Evolutionary conservation across 2,797 vertebrate species (phyloP), one percentile per base, ranked within the genome.

Genomic region (Pseudotriccus pelzelni): DNA sequence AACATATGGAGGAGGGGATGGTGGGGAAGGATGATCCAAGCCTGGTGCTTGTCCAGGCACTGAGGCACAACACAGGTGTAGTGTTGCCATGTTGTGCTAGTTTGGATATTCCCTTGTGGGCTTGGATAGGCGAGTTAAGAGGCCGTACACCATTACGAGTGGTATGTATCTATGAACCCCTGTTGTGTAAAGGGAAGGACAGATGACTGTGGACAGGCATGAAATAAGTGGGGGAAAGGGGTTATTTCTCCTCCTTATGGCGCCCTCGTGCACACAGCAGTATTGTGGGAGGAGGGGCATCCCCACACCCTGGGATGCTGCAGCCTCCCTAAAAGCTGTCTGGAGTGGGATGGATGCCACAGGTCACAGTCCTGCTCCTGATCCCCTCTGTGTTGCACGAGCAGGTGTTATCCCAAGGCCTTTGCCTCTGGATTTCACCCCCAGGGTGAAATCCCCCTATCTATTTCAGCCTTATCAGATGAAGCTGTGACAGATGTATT

Each of bases 351-450:
- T n/a, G 13, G n/a, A 27, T 66, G 32, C 34, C 52, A 37, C 1
- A 7, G 60, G 43, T 66, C 1, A 2, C 15, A 34, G n/a, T 16
- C 34, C 58, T 90, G 53, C 23, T 74, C 18, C 47, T 14, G 10
- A 13, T 56, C 11, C 27, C 72, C 0, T 2, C 36, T 63, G 34
- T 27, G 4, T 8, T 66, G 21, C 11, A 32, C 39, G 17, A 80
- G 32, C 22, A 20, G 30, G 28, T 0, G 0, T 22, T 25, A 41
- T 39, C 66, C 24, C 60, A 86, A 58, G 21, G 34, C 24, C 32
- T 11, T 22, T 0, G 0, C 62, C 34, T 74, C 60, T 25, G 52
- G 56, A n/a, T n/a, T n/a, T n/a, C 28, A n/a, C 10, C 47, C 22
- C n/a, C 12, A 15, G 20, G 19, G 9, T 77, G 58, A 85, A 86